phyloP scores from a whole-genome alignment of 2,113 vertebrate genomes.

The Salvelinus fontinalis region DNA sequence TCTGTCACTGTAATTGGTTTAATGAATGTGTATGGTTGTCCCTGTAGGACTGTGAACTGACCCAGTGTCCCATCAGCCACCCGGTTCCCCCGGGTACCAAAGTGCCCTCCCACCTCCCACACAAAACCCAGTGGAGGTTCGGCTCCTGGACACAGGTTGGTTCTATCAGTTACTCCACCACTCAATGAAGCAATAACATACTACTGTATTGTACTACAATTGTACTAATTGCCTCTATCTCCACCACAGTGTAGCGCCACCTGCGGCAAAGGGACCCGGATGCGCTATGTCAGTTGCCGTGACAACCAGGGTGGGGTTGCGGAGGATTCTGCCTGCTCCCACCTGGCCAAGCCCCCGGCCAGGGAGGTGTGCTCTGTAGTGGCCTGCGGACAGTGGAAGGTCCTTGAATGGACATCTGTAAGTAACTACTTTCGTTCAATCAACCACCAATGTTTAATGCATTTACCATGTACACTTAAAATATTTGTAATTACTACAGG shows the following conservation, averaged over 20 bases:
- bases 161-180: neutral
- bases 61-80: slow-evolving; percentile 80
- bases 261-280: slow-evolving; percentile 90
- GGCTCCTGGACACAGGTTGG: slow-evolving; percentile 97
- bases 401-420: slow-evolving; percentile 93
- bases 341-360: slow-evolving; percentile 84
- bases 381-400: slow-evolving; percentile 93
- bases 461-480: neutral
- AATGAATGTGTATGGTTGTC: slow-evolving; percentile 30
- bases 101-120: slow-evolving; percentile 66
- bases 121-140: slow-evolving; percentile 95
- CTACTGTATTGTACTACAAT: neutral
- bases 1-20: slow-evolving; percentile 8
- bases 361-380: slow-evolving; percentile 85
- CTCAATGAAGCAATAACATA: slow-evolving; percentile 16
- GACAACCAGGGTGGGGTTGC: slow-evolving; percentile 94
- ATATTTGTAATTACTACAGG: neutral
- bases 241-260: slow-evolving; percentile 87
- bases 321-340: slow-evolving; percentile 83
- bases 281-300: slow-evolving; percentile 97
- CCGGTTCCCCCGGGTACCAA: slow-evolving; percentile 79
- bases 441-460: neutral
- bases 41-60: slow-evolving; percentile 90
- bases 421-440: slow-evolving; percentile 46
- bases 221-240: neutral